These are phyloP conservation scores for Pangasius sanitwongsei DNA, from an alignment of 2,797 vertebrate species.

Conservation along the genomic window DNA sequence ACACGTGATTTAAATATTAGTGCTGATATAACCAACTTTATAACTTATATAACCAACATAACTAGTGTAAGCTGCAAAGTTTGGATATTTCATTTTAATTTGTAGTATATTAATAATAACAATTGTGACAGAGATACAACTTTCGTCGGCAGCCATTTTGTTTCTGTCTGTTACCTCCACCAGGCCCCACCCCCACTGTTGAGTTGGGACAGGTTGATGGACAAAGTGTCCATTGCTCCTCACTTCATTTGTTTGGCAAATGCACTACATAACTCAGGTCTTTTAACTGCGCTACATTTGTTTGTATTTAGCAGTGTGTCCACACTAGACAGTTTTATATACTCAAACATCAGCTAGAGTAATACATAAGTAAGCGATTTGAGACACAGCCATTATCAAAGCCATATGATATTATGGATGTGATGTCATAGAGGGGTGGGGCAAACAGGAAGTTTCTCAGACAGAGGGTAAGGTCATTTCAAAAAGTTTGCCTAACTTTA, in stretches of 20 bases:
- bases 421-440: conserved; percentile 8
- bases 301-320: conserved; percentile 28
- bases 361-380: conserved; percentile 15
- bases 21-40: background rate
- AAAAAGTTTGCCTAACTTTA: background rate
- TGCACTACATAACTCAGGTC: conserved; percentile 28
- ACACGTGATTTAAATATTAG: background rate
- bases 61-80: background rate
- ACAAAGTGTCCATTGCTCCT: conserved; percentile 26
- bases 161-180: conserved; percentile 7
- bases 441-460: conserved; percentile 1
- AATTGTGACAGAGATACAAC: background rate
- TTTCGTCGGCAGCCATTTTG: conserved; percentile 1
- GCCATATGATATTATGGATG: conserved; percentile 23
- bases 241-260: conserved; percentile 33
- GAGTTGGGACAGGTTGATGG: conserved; percentile 21
- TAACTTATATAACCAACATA: background rate
- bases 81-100: background rate
- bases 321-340: conserved; percentile 29
- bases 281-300: conserved; percentile 32
- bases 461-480: background rate
- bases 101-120: background rate
- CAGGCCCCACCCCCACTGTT: background rate
- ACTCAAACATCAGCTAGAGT: conserved; percentile 7
- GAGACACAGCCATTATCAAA: conserved; percentile 6